Percentiles rank a stretch among this genome's conserved stretches.
Conservation (phyloP, 2,888 invertebrate species). For the Leucophora obtusa region DNA sequence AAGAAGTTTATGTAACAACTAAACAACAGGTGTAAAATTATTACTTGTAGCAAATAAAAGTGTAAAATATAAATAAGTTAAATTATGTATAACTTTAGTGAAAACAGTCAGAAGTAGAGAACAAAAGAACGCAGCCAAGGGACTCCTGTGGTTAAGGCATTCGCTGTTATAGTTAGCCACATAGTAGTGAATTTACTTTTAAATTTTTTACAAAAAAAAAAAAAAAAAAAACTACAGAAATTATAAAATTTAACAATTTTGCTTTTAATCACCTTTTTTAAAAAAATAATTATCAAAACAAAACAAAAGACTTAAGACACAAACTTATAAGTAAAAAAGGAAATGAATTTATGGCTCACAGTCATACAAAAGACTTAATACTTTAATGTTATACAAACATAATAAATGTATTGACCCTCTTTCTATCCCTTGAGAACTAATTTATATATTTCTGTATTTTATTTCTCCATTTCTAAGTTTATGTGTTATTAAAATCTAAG, state of each 20-base stretch:
- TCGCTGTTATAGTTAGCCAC: neutral
- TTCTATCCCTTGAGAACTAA: conserved; percentile 57
- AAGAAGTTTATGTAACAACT: neutral
- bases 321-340: neutral
- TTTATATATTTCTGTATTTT: conserved; percentile 41
- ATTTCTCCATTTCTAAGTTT: neutral
- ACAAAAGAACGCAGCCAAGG: neutral
- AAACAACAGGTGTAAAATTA: neutral
- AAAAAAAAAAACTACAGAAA: no score
- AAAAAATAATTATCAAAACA: neutral
- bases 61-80: neutral
- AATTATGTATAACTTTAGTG: neutral
- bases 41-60: neutral
- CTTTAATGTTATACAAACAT: no score
- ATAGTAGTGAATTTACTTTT: neutral
- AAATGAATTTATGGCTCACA: neutral
- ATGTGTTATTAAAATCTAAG: neutral
- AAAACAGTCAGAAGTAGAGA: neutral
- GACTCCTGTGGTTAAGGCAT: neutral
- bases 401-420: neutral
- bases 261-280: no score
- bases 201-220: neutral
- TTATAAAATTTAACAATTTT: neutral
- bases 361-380: conserved; percentile 1
- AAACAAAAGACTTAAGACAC: conserved; percentile 50